Evolutionary conservation across 2,797 vertebrate genomes (phyloP), one percentile per base, ranked within the genome.

Genomic region (Galagoides demidoff): DNA sequence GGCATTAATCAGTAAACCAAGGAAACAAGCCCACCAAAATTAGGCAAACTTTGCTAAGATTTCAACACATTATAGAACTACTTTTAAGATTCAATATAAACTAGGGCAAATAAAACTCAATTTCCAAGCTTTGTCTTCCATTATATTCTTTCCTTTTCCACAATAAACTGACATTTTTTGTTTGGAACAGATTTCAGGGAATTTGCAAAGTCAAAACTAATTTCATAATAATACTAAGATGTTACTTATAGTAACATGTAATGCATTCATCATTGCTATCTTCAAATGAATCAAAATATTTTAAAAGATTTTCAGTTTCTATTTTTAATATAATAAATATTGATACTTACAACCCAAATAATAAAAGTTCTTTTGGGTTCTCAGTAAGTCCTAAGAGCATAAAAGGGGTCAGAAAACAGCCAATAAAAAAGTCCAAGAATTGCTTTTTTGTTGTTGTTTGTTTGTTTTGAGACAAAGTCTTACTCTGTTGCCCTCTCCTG

Each of bases 41-140:
- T 49, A n/a, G 85, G 73, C 55, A 88, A 84, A 92, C 34, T 88
- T 73, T 87, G 45, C 79, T 81, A 79, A 89, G 85, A 94, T 78
- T 84, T 73, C 73, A 73, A 43, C 49, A 91, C 25, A 59, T 77
- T 45, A 39, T 45, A 63, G 52, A 86, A 57, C 37, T 78, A 34
- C 57, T 92, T 89, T 83, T 78, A 64, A 68, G 66, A 70, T 37
- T 61, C 49, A 61, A 63, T 68, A 68, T 34, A 66, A 89, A 79
- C 52, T 12, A 78, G 78, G 37, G 39, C 39, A 82, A 89, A 31
- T 55, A 52, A 73, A 83, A 63, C 39, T 61, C 82, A 39, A 45
- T 73, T 73, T 64, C 20, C 55, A 81, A 66, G 45, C 70, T 31
- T 34, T 85, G 37, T 13, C 39, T 11, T 77, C 12, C 16, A 10